phyloP scores from a whole-genome alignment of 1,140 invertebrate genomes.

The Chironomus striatipennis region DNA sequence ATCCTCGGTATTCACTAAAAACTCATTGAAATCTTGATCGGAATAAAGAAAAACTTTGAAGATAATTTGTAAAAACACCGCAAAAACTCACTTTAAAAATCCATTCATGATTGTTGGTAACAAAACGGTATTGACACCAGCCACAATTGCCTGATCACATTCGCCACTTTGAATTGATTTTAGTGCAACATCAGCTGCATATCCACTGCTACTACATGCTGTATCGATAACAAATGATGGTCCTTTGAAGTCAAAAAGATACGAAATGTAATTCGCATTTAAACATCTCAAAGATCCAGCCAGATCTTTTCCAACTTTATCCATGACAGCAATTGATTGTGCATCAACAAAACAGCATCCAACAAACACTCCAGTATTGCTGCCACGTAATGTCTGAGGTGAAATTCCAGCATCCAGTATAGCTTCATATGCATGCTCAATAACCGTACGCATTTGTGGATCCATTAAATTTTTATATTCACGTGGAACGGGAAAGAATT shows the following conservation, averaged over 20 bases:
- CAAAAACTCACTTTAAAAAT: neutral
- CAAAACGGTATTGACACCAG: conserved; percentile 25
- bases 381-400: conserved; percentile 59
- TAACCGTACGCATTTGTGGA: conserved; percentile 72
- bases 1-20: no score
- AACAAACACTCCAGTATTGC: conserved; percentile 80
- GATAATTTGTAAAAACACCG: no score
- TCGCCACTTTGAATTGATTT: neutral
- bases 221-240: conserved; percentile 71
- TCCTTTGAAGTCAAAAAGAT: conserved; percentile 50
- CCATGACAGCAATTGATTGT: neutral
- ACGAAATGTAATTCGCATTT: conserved; percentile 29
- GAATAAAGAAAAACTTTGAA: no score
- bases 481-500: conserved; percentile 72
- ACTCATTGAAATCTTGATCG: no score
- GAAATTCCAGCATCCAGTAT: conserved; percentile 73
- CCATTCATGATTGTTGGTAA: conserved; percentile 28
- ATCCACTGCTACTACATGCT: conserved; percentile 64
- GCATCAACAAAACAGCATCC: neutral
- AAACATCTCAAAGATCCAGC: conserved; percentile 29
- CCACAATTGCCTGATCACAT: conserved; percentile 22
- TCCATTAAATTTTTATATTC: conserved; percentile 82
- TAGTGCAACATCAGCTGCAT: neutral
- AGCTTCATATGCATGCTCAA: conserved; percentile 80
- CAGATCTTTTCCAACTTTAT: conserved; percentile 26